Base-by-base conservation (phyloP, 2,113 vertebrate genomes). In the Bubo blakistoni region DNA sequence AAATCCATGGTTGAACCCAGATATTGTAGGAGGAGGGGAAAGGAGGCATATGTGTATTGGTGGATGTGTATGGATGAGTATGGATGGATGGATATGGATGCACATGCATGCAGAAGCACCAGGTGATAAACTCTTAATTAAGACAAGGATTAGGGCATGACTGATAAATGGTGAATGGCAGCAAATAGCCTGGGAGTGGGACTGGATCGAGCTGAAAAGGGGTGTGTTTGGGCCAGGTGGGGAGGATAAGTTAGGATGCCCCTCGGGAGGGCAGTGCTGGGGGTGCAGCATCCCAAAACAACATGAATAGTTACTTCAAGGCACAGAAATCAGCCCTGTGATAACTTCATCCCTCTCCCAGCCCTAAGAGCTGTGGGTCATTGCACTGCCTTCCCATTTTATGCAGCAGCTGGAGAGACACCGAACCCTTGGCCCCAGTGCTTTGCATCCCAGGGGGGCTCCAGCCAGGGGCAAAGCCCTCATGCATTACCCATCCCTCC, bases 401-500 rank as follows among this genome's bases (percentile, higher is more conserved):
- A 24, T 29, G 21, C 57, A 66, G 36, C 52, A 71, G 22, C 36
- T 3, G 4, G 46, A 74, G 40, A 49, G 27, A 36, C 13, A 36
- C 10, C 2, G 2, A 77, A 74, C 24, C 38, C 8, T 25, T 42
- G 9, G 30, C 13, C 46, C n/a, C 20, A 0, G 0, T 0, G 0
- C 15, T 88, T 86, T 62, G 22, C n/a, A 76, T 54, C 44, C 22
- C 17, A 3, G 2, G 14, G 20, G 1, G 4, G 19, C 25, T 62
- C 22, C 76, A 69, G 59, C 22, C 27, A 20, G 34, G 18, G 19
- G 10, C 55, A 76, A 67, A 69, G 25, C 57, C 44, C 12, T 42
- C 11, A 0, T 1, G 2, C 25, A 26, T 2, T 7, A 36, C 58
- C 73, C 47, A 26, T 47, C 47, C 69, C 81, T 83, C 40, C 70